Percentiles rank a stretch among this genome's conserved stretches.
Evolutionary conservation across 2,113 vertebrate species (phyloP).

Genomic region (Xenotilapia flavipinnis): DNA sequence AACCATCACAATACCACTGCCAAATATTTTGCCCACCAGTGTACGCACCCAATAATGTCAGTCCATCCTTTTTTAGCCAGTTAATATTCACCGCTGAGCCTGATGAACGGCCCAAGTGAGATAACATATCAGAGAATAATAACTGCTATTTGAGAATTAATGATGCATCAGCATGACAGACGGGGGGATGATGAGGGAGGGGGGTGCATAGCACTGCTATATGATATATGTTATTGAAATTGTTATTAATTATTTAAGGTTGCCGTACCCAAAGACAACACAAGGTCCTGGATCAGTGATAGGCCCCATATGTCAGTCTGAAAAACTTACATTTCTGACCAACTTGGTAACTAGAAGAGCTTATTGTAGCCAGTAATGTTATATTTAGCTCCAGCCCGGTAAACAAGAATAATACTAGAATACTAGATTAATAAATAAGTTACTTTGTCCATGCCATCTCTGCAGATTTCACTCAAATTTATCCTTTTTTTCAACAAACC

Average conservation of each 20-base stretch:
- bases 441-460: not conserved
- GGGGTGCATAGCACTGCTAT: not conserved
- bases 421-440: not conserved
- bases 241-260: too few relatives aligned
- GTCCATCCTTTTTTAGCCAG: not conserved
- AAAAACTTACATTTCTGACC: not conserved
- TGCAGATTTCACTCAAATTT: not conserved
- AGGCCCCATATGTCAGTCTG: not conserved
- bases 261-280: rapidly evolving
- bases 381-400: not conserved
- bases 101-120: not conserved
- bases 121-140: not conserved
- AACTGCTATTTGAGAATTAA: constrained; percentile 6
- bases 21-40: not conserved
- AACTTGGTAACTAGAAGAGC: not conserved
- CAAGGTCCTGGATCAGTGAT: not conserved
- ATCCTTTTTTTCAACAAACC: not conserved
- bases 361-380: not conserved
- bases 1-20: not conserved
- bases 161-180: not conserved
- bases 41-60: not conserved
- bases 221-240: not conserved
- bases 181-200: not conserved
- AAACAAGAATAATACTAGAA: not conserved
- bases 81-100: not conserved